Conservation (phyloP, 2,888 invertebrate species). For the Ophraella communa region DNA sequence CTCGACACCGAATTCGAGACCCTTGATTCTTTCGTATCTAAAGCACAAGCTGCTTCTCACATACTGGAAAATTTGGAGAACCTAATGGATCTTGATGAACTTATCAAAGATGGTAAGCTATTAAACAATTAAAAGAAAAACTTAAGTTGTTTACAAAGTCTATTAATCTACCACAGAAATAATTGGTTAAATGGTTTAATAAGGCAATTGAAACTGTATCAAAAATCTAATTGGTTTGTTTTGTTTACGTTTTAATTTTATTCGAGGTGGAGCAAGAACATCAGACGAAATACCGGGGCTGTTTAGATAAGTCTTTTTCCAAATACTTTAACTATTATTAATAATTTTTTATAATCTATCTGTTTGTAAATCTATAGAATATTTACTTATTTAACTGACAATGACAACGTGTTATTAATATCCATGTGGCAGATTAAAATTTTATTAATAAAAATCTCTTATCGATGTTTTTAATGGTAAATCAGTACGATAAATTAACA, state of each 20-base stretch:
- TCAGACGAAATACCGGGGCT: too few species aligned
- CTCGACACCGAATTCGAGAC: conserved; percentile 39
- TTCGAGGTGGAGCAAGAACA: not conserved
- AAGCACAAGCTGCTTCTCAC: conserved; percentile 69
- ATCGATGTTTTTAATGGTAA: not conserved
- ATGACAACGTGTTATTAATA: not conserved
- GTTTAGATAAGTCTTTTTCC: too few species aligned
- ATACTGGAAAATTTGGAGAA: conserved; percentile 67
- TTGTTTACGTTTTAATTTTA: not conserved
- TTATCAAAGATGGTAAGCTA: conserved; percentile 69
- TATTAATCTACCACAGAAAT: too few species aligned
- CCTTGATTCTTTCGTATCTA: conserved; percentile 50
- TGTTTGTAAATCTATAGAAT: too few species aligned
- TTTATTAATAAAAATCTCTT: not conserved
- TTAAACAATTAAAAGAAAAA: conserved; percentile 29
- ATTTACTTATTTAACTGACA: not conserved
- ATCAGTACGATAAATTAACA: not conserved
- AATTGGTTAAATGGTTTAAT: too few species aligned
- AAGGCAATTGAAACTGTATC: too few species aligned
- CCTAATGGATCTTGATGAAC: conserved; percentile 65
- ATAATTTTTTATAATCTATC: too few species aligned
- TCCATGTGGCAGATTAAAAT: not conserved
- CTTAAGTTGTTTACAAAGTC: conserved; percentile 20
- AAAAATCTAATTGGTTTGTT: too few species aligned
- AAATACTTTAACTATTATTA: too few species aligned